Evolutionary conservation across 2,888 invertebrate genomes (phyloP).

Genomic region (Lasioglossum marginatum): DNA sequence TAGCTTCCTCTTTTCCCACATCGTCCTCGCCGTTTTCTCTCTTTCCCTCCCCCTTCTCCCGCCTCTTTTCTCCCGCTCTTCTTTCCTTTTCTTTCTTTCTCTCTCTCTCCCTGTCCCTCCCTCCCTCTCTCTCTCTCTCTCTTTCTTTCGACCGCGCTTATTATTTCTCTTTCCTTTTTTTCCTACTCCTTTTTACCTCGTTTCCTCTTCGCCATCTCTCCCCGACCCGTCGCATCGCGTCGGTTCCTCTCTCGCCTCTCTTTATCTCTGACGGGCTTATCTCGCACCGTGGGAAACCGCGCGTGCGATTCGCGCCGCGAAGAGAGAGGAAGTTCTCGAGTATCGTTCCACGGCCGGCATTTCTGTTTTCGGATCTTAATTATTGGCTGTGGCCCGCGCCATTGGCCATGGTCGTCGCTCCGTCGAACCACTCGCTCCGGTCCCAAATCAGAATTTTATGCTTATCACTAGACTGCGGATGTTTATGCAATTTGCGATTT

Average conservation of each 20-base stretch:
- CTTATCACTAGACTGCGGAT: neutral
- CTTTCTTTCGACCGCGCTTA: conserved; percentile 19
- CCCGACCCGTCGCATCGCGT: conserved; percentile 40
- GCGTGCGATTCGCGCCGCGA: conserved; percentile 76
- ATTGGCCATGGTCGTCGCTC: conserved; percentile 13
- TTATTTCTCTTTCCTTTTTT: conserved; percentile 34
- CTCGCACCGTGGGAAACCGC: conserved; percentile 75
- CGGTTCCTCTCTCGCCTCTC: conserved; percentile 42
- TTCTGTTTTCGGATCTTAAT: conserved; percentile 55
- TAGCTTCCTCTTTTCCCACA: conserved; percentile 85
- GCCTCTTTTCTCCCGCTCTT: conserved; percentile 1
- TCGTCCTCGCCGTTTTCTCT: conserved; percentile 72
- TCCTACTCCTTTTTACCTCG: conserved; percentile 21
- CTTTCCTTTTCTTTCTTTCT: conserved; percentile 28
- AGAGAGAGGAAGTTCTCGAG: conserved; percentile 64
- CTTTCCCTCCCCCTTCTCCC: conserved; percentile 38
- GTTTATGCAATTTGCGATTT: too few relatives aligned
- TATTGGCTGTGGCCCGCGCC: conserved; percentile 26
- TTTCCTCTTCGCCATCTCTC: conserved; percentile 22
- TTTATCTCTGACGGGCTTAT: conserved; percentile 69
- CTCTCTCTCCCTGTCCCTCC: conserved; percentile 27
- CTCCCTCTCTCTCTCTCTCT: neutral
- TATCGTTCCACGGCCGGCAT: conserved; percentile 58
- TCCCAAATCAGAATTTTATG: neutral
- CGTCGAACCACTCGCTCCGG: neutral